Conservation (phyloP, 2,113 vertebrate species). For the Dicentrarchus labrax region DNA sequence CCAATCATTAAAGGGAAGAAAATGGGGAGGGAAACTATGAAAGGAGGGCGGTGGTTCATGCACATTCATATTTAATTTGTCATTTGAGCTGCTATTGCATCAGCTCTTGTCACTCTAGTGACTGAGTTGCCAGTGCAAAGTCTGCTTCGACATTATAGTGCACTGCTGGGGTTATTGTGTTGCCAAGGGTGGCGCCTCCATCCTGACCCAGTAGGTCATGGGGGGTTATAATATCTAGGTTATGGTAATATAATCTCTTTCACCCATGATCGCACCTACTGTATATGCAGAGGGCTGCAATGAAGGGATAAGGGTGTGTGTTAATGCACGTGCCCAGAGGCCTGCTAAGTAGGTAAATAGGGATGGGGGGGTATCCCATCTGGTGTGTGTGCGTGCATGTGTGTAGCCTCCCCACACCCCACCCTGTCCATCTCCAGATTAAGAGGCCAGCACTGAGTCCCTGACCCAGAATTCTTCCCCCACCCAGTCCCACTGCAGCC, state of each 20-base stretch:
- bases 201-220: constrained; percentile 58
- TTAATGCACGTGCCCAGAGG: constrained; percentile 35
- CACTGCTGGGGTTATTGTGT: constrained; percentile 60
- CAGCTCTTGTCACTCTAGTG: constrained; percentile 30
- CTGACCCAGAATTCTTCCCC: constrained; percentile 74
- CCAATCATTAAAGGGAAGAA: constrained; percentile 47
- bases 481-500: constrained; percentile 2
- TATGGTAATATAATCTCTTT: constrained; percentile 75
- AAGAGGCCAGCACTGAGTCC: constrained; percentile 51
- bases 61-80: constrained; percentile 78
- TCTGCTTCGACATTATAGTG: constrained; percentile 10
- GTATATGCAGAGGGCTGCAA: constrained; percentile 52
- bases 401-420: constrained; percentile 26
- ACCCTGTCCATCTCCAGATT: constrained; percentile 66
- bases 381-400: constrained; percentile 40
- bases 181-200: constrained; percentile 54
- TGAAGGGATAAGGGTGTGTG: constrained; percentile 44
- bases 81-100: constrained; percentile 61
- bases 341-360: constrained; percentile 61
- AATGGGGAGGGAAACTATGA: constrained; percentile 6
- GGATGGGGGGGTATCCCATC: constrained; percentile 54
- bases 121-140: constrained; percentile 19
- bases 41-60: constrained; percentile 46
- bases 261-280: constrained; percentile 68
- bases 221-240: constrained; percentile 75